These are phyloP conservation scores for Aleiodes sp. DNA, from an alignment of 1,140 invertebrate species.

Conservation along the genomic window DNA sequence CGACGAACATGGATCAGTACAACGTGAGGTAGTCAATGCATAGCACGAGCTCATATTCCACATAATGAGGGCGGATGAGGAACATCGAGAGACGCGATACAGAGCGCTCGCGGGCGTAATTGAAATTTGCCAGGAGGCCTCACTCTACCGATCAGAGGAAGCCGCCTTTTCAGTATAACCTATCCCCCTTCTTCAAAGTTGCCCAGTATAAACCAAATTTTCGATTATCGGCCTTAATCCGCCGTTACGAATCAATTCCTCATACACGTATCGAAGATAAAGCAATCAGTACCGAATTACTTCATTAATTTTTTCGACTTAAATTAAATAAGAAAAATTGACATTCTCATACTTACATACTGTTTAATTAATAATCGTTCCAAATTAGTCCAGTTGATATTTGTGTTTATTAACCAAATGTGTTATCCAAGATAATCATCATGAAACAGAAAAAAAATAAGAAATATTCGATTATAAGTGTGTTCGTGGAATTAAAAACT, in stretches of 20 bases:
- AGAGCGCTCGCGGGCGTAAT: conserved; percentile 49
- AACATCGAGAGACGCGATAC: conserved; percentile 53
- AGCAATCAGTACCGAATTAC: conserved; percentile 9
- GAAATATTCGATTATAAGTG: conserved; percentile 3
- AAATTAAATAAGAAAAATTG: background rate
- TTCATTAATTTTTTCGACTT: background rate
- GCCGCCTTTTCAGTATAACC: conserved; percentile 22
- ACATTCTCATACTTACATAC: conserved; percentile 34
- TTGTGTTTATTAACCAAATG: background rate
- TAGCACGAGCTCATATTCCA: conserved; percentile 59
- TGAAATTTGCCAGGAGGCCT: conserved; percentile 49
- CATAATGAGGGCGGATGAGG: conserved; percentile 53
- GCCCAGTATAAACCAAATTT: conserved; percentile 6
- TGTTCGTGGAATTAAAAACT: conserved; percentile 32
- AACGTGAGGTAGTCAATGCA: conserved; percentile 24
- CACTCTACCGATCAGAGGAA: conserved; percentile 22
- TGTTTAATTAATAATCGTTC: conserved; percentile 10
- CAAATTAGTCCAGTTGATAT: background rate
- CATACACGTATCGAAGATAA: conserved; percentile 9
- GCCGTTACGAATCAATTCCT: conserved; percentile 16
- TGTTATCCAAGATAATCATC: conserved; percentile 7
- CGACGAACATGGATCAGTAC: conserved; percentile 2
- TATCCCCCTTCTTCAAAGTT: conserved; percentile 5
- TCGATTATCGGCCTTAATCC: conserved; percentile 16
- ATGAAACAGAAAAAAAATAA: conserved; percentile 10